Conservation (phyloP, 2,113 vertebrate species). For the Laterallus jamaicensis region DNA sequence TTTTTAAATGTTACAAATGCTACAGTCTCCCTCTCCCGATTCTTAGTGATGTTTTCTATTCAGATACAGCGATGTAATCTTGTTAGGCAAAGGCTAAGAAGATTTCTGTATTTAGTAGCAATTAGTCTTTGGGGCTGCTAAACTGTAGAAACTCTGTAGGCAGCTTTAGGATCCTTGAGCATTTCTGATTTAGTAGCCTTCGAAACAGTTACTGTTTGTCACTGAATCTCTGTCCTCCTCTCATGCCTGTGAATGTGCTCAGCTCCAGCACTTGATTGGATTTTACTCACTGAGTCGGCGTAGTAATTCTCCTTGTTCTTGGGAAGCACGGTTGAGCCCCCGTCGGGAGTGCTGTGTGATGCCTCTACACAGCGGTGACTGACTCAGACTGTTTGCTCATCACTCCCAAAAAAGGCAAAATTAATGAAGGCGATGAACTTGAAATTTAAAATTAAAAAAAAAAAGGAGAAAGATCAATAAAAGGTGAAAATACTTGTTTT, state of each 20-base stretch:
- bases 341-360: background rate
- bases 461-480: background rate
- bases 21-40: background rate
- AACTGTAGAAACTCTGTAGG: background rate
- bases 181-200: background rate
- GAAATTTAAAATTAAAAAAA: background rate
- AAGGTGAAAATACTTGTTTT: background rate
- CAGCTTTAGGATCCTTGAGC: background rate
- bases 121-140: background rate
- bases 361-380: background rate
- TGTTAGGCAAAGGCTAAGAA: background rate
- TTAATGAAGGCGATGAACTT: background rate
- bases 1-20: background rate
- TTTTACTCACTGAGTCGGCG: background rate
- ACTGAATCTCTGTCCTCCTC: background rate
- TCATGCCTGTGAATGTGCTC: background rate
- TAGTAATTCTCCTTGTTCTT: background rate
- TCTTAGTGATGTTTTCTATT: background rate
- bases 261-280: background rate
- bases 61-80: background rate
- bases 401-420: background rate
- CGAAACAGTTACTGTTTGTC: background rate
- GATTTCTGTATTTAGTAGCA: conserved; percentile 16
- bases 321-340: background rate
- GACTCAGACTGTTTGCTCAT: background rate